A percentile compares a stretch with the other conserved stretches of the same genome.
These are phyloP conservation scores for Montipora capricornis DNA, from an alignment of 64 coral and sea anemone species.

Conservation along the genomic window DNA sequence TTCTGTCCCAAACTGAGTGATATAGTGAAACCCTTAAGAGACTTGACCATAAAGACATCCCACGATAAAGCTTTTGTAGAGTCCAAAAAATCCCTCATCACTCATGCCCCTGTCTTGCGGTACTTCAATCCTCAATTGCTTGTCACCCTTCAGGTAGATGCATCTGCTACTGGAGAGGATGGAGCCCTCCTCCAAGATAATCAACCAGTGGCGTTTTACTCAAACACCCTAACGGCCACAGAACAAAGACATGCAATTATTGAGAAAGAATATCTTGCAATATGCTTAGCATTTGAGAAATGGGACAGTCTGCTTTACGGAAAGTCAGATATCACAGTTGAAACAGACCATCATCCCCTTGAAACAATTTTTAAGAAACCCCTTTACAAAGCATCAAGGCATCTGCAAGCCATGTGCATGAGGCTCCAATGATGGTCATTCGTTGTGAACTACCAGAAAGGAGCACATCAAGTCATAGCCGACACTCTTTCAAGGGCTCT, in stretches of 20 bases:
- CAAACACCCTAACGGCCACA: conserved; percentile 4
- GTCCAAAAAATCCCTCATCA: conserved; percentile 9
- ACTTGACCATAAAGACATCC: conserved; percentile 38
- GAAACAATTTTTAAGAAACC: too few relatives aligned
- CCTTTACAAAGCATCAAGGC: too few relatives aligned
- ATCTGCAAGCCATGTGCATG: too few relatives aligned
- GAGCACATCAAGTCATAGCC: conserved; percentile 1
- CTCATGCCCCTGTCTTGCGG: too few relatives aligned
- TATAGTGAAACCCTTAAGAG: conserved; percentile 9
- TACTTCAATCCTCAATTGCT: too few relatives aligned
- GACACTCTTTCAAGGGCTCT: conserved; percentile 8
- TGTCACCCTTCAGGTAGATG: conserved; percentile 28
- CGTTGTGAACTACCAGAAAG: background rate
- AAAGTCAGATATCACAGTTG: too few relatives aligned
- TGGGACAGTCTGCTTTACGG: too few relatives aligned
- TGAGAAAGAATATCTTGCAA: too few relatives aligned
- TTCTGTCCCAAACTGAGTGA: too few relatives aligned
- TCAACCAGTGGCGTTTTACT: conserved; percentile 28
- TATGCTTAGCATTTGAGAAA: too few relatives aligned
- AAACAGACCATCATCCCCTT: too few relatives aligned
- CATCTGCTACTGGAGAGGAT: conserved; percentile 27
- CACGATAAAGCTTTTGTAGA: conserved; percentile 44
- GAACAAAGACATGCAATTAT: conserved; percentile 11
- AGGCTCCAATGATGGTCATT: too few relatives aligned
- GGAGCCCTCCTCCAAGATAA: conserved; percentile 1